Base-by-base conservation (phyloP, 2,888 invertebrate species). In the Pyrgus malvae region DNA sequence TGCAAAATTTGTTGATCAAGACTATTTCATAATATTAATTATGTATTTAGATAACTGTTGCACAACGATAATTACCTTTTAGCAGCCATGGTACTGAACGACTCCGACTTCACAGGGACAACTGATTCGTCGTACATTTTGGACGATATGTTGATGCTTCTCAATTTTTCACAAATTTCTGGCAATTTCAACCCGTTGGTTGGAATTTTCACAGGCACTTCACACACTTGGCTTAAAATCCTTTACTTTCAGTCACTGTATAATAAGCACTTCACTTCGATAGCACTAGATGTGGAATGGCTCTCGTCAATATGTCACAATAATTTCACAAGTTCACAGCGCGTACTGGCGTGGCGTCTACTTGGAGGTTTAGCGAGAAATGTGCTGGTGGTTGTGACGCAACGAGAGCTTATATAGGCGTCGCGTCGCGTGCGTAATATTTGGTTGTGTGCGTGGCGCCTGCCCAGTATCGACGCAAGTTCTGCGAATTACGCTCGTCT, bases 71-170 rank as follows among this genome's bases (percentile, higher is more conserved):
- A 45, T 73, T 77, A 90, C 90, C 89, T 87, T 80, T 89, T 90
- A 58, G 88, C 85, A 59, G 80, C 84, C 66, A 89, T 78, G 56
- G 83, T 85, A 62, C 89, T 90, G 84, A 90, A 90, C 9, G 76
- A 77, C 65, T 89, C 90, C 55, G 83, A 68, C 71, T 88, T 88
- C 12, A 87, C 79, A n/a, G 89, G 80, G 60, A 89, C 80, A 61
- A 89, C 81, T 59, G 85, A 76, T 55, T 89, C 84, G 70, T 86
- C 79, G 78, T 80, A 89, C 89, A 90, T 90, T 51, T 80, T 88
- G 41, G 17, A 6, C 41, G 73, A 65, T 62, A 76, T 57, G 49
- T 79, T 78, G 46, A 88, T 81, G 61, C 88, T 88, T 61, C 74
- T 84, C 61, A 85, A 66, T 63, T 74, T 70, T 56, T 82, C 84